Base-by-base conservation (phyloP, 2,888 invertebrate species). In the Drosophila merina region DNA sequence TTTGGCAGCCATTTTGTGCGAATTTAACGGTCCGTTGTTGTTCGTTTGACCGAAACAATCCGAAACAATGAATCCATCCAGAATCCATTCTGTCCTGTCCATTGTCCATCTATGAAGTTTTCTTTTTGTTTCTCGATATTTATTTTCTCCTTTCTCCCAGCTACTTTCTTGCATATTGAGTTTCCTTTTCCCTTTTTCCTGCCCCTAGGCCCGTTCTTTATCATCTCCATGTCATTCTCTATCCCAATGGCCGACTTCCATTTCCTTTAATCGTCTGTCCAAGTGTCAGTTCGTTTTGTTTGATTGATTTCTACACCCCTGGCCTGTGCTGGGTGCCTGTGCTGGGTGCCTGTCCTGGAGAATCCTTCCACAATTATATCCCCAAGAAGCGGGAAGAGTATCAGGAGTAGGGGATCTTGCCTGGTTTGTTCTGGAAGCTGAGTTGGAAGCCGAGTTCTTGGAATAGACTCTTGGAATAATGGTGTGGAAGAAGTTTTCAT, bases 251-350 rank as follows among this genome's bases (percentile, higher is more conserved):
- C 20, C 59, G 48, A 45, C 47, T 60, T 25, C 63, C 62, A 62
- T 62, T 62, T 63, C 49, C 64, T 33, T 62, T 80, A 80, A 86
- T 80, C 86, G 80, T 86, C 83, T 86, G 86, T 86, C 84, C 80
- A 86, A 80, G 80, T 79, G 79, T 82, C 79, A 85, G 86, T 86
- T 69, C 79, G 84, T 79, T 80, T 86, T 86, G 80, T 86, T 80
- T 80, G 80, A 80, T 80, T 86, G 80, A 80, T 86, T 80, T 82
- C 79, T 74, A 77, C 71, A 64, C 63, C 60, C 60, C 47, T 60
- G 60, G 62, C 47, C 20, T 20, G 20, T 20, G 20, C 2, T 20
- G 1, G 14, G 1, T 20, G 20, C 20, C 20, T 20, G 20, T 20
- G 20, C 20, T 20, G 1, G 20, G 20, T 20, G 20, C 20, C 20